phyloP scores from a whole-genome alignment of 2,797 vertebrate species.

The Spinus olivaceus region DNA sequence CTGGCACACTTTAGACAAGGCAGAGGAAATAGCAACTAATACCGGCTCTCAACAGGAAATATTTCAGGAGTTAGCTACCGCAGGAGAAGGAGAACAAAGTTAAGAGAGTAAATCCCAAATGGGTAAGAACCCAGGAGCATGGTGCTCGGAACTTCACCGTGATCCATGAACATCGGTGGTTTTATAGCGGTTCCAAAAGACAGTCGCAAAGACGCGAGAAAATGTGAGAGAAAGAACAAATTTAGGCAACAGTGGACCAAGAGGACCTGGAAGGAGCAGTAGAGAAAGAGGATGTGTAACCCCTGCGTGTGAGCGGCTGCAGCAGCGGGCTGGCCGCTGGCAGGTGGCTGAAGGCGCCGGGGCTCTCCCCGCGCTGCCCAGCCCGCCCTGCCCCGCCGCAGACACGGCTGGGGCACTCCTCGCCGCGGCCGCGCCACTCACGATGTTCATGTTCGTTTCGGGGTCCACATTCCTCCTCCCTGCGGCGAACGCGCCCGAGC shows the following conservation, averaged over 20 bases:
- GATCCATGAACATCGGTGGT: rapidly evolving
- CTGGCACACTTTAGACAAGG: rapidly evolving
- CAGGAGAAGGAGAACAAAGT: neutral
- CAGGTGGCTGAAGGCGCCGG: neutral
- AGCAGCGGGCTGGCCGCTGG: neutral
- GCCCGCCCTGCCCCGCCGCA: neutral
- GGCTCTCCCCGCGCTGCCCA: neutral
- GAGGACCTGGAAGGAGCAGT: neutral
- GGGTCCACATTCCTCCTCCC: constrained; percentile 27
- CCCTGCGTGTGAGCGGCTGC: neutral
- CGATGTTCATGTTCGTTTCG: constrained; percentile 65
- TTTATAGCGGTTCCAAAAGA: neutral
- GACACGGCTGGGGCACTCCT: rapidly evolving
- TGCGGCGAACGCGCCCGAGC: neutral
- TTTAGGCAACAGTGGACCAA: no score
- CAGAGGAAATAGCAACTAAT: neutral
- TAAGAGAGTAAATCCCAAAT: neutral
- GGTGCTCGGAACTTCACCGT: neutral
- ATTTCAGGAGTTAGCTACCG: neutral
- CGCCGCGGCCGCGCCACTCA: constrained; percentile 14
- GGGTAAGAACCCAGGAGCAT: rapidly evolving
- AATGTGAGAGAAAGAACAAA: rapidly evolving
- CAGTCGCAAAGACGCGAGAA: rapidly evolving
- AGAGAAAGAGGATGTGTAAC: rapidly evolving
- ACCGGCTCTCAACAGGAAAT: neutral